Base-by-base conservation (phyloP, 1,140 invertebrate species). In the Drosophila navojoa region DNA sequence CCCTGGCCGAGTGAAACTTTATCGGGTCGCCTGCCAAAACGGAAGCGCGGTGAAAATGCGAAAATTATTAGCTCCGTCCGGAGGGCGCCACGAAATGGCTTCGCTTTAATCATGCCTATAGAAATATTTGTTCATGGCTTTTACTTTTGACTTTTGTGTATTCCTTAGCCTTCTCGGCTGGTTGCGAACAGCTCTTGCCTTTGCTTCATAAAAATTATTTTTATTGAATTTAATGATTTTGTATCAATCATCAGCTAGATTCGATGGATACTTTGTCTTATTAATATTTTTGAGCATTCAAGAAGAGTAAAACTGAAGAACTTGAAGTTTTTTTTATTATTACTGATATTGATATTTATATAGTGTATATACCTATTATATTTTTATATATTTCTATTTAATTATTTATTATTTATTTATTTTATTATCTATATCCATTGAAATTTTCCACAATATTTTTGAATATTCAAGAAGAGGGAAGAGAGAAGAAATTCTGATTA, bases 41-140 rank as follows among this genome's bases (percentile, higher is more conserved):
- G 81, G 77, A 85, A 86, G 66, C 63, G 49, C 63, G 52, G 64
- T 71, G 77, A 49, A 77, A 84, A 81, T 62, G 76, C 45, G 75
- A 71, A 82, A 82, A 78, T 77, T 76, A 68, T 73, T 61, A 77
- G 66, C 60, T 63, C 67, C 80, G 81, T 76, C 80, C 55, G 52
- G 22, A 47, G 76, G 80, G 80, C 80, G 80, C 80, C 75, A 52
- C 54, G 5, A 64, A 70, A 60, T 59, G 53, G 27, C 38, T 50
- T 58, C 13, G 35, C 55, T 54, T 38, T 35, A 54, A 54, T 53
- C 63, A 60, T 79, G 25, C 42, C 42, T 45, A 11, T 16, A 45
- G 5, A 74, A 79, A 78, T 61, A 68, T 54, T 58, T 44, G 38
- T 27, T 15, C 16, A 54, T 6, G 19, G 13, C 5, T 62, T 77